Percentiles rank a stretch among this genome's conserved stretches.
These are phyloP conservation scores for Taeniopygia guttata DNA, from an alignment of 2,797 vertebrate genomes.

Conservation along the genomic window DNA sequence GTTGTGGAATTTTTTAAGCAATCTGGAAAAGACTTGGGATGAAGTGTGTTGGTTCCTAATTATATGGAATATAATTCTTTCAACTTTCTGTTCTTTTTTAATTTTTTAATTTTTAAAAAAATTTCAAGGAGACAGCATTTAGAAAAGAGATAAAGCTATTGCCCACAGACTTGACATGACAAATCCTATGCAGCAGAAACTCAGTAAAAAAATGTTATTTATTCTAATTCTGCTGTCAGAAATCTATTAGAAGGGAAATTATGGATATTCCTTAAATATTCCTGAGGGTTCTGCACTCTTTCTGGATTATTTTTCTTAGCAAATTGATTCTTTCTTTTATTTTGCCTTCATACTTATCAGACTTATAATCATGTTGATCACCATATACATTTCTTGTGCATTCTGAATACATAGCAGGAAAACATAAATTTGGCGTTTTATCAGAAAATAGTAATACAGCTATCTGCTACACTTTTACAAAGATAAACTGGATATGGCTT, in stretches of 20 bases:
- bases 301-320: neutral
- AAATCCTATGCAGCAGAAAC: neutral
- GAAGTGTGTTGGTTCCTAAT: neutral
- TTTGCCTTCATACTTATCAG: neutral
- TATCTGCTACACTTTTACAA: neutral
- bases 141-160: neutral
- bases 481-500: neutral
- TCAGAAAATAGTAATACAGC: neutral
- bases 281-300: neutral
- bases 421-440: neutral
- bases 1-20: neutral
- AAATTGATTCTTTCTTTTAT: neutral
- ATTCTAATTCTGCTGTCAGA: neutral
- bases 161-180: neutral
- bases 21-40: neutral
- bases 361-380: neutral
- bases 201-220: neutral
- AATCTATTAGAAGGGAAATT: neutral
- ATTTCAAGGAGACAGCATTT: neutral
- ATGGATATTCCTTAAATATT: neutral
- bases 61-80: neutral
- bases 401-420: neutral
- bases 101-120: too few species aligned
- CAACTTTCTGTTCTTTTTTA: neutral
- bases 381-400: neutral